Percentiles rank a stretch among this genome's conserved stretches.
These are phyloP conservation scores for Caenorhabditis virilis DNA, from an alignment of 2,888 invertebrate species.

Conservation along the genomic window DNA sequence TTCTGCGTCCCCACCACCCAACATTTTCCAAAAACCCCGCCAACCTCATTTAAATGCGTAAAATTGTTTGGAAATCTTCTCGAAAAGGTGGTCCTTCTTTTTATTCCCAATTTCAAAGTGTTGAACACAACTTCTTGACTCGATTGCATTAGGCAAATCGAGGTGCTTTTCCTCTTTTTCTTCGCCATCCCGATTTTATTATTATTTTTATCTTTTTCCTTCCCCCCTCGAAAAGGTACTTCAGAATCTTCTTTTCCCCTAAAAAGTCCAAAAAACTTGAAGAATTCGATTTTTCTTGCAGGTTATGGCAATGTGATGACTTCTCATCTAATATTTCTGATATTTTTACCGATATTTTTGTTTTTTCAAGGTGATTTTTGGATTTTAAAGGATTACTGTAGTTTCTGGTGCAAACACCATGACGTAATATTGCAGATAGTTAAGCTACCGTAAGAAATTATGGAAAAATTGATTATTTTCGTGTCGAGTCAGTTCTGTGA, in stretches of 20 bases:
- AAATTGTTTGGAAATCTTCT: neutral
- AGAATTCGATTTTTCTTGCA: neutral
- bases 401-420: too few species aligned
- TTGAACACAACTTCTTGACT: neutral
- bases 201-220: neutral
- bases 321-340: too few species aligned
- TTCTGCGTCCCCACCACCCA: neutral
- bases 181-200: neutral
- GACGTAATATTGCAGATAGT: too few species aligned
- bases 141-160: neutral
- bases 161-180: neutral
- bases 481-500: too few species aligned
- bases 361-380: conserved; percentile 13
- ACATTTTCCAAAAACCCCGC: neutral
- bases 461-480: too few species aligned
- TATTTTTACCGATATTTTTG: neutral
- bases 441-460: too few species aligned
- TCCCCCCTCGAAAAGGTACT: neutral
- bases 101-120: neutral
- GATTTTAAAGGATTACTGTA: too few species aligned
- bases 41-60: neutral
- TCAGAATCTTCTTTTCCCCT: too few species aligned
- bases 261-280: neutral
- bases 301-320: conserved; percentile 1
- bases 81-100: neutral